Base-by-base conservation (phyloP, 2,888 invertebrate genomes). In the Drosophila maculinotata region DNA sequence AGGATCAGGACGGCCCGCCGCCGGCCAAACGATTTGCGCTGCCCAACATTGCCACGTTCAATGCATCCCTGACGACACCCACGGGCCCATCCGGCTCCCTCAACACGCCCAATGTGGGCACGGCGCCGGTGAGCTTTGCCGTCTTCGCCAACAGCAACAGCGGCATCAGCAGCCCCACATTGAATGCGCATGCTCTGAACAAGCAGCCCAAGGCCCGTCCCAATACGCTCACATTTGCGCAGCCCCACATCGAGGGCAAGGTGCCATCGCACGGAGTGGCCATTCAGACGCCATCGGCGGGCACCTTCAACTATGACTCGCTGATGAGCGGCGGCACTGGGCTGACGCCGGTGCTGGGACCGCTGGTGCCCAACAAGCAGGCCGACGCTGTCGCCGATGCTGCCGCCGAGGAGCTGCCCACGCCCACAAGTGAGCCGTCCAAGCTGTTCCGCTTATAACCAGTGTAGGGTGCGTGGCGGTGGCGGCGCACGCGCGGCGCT, bases 281-380 rank as follows among this genome's bases (percentile, higher is more conserved):
- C 81, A 97, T 97, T 85, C 95, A 95, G 69, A 97, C 97, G 9
- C 98, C 98, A 0, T 96, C 97, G 68, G 95, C 95, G 84, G 97
- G 97, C 48, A 95, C 95, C 80, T 97, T 97, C 92, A 97, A 97
- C 92, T 97, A 97, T 91, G 98, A 98, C 88, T 96, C 96, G 77
- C 93, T 98, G 65, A 97, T 98, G 96, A 97, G 97, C 84, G 97
- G 97, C 48, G 97, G 97, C 85, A 97, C 98, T 1, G 97, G 98
- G 0, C 92, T 98, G 45, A 98, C 98, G 6, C 98, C 98, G 0
- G 96, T 97, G 30, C 94, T 94, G 45, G 94, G 94, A 56, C 95
- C 96, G 1, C 89, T 95, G 52, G 92, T 94, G 79, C 95, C 95
- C 39, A 95, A 95, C 89, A 94, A 96, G 89, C 94, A 94, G n/a